Evolutionary conservation across 2,888 invertebrate species (phyloP).

Genomic region (Raillietiella orientalis): DNA sequence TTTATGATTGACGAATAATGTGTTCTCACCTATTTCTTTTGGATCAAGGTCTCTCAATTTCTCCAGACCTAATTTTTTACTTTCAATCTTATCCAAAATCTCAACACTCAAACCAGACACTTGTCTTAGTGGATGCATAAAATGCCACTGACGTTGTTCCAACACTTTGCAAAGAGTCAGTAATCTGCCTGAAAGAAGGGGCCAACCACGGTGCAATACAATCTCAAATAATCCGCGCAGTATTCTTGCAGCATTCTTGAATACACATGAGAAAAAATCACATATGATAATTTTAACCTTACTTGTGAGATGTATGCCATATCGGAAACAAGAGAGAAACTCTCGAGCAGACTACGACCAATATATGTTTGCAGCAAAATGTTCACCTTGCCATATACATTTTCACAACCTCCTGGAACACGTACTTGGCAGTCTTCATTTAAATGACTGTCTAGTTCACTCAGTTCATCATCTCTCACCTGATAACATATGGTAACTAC

Average conservation of each 20-base stretch:
- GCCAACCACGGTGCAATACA: slow-evolving; percentile 56
- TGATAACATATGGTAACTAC: slow-evolving; percentile 11
- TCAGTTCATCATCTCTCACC: slow-evolving; percentile 77
- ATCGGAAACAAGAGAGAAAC: slow-evolving; percentile 61
- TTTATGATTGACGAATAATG: slow-evolving; percentile 1
- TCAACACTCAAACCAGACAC: slow-evolving; percentile 21
- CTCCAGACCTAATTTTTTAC: slow-evolving; percentile 32
- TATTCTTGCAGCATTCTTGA: slow-evolving; percentile 64
- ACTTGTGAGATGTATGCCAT: slow-evolving; percentile 62
- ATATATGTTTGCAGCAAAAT: slow-evolving; percentile 69
- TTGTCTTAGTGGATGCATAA: slow-evolving; percentile 53
- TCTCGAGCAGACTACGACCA: slow-evolving; percentile 40
- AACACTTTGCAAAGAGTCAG: slow-evolving; percentile 68
- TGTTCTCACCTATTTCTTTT: slow-evolving; percentile 37
- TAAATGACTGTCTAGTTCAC: slow-evolving; percentile 48
- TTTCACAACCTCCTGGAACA: slow-evolving; percentile 51
- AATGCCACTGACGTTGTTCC: slow-evolving; percentile 66
- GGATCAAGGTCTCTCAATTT: slow-evolving; percentile 53
- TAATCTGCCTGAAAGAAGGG: slow-evolving; percentile 52
- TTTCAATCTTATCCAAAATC: slow-evolving; percentile 37
- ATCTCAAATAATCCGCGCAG: slow-evolving; percentile 79
- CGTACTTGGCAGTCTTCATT: slow-evolving; percentile 37
- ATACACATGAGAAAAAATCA: not conserved
- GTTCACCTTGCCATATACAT: slow-evolving; percentile 76
- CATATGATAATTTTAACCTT: slow-evolving; percentile 7